phyloP scores from a whole-genome alignment of 37 sponge, comb jelly and placozoan species.

The Crambe crambe region DNA sequence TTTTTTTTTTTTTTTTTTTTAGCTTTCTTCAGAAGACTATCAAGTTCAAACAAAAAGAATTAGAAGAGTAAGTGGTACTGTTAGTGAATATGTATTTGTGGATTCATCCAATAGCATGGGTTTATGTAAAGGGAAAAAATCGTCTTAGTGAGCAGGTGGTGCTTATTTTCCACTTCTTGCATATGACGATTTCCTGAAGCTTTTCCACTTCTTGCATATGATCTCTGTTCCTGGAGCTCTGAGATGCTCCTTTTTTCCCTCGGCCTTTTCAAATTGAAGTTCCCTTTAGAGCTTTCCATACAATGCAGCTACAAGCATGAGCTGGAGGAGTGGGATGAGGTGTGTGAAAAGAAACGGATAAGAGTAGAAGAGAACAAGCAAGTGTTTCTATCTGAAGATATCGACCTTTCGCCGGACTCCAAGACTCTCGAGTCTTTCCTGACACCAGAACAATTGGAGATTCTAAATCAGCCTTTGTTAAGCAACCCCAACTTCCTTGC shows the following conservation, averaged over 20 bases:
- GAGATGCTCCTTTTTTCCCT: neutral
- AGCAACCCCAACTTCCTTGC: neutral
- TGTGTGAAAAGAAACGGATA: neutral
- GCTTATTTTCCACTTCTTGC: too few species aligned
- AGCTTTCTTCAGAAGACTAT: too few species aligned
- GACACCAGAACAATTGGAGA: slow-evolving; percentile 29
- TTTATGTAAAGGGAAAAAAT: too few species aligned
- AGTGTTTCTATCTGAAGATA: neutral
- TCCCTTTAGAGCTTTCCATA: neutral
- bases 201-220: neutral
- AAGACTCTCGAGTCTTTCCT: slow-evolving; percentile 26
- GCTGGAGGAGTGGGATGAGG: slow-evolving; percentile 36
- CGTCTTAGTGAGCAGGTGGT: too few species aligned
- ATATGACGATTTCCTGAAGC: neutral
- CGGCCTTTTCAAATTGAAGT: neutral
- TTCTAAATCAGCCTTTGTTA: neutral
- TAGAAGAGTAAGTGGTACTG: too few species aligned
- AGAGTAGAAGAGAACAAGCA: slow-evolving; percentile 6
- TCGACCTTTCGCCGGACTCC: slow-evolving; percentile 8
- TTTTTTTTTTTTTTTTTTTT: too few species aligned
- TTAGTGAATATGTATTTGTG: too few species aligned
- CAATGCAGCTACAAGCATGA: slow-evolving; percentile 37
- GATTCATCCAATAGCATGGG: too few species aligned
- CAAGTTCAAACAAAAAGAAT: too few species aligned
- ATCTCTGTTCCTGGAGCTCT: neutral